Evolutionary conservation across 2,113 vertebrate species (phyloP), one percentile per base, ranked within the genome.

Genomic region (Chionomys nivalis): DNA sequence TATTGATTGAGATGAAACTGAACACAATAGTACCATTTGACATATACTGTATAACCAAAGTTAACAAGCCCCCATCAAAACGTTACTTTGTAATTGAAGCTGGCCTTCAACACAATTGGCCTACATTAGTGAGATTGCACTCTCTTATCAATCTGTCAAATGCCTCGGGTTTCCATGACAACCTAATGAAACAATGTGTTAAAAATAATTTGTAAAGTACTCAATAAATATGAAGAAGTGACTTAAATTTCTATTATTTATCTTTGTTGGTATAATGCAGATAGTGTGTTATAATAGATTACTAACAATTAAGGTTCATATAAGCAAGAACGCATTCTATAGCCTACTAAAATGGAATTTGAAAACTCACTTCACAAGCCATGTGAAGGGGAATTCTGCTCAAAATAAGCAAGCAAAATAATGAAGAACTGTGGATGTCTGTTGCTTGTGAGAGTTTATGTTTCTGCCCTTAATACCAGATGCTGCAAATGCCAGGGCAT

Each of bases 381-480:
- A 66, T 0, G 28, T 3, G n/a, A 82, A 87, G 44, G 66, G 21
- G 26, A 91, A 93, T 94, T 93, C 76, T 85, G 42, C 33, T 83
- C 42, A 87, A 89, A 95, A 87, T 82, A 79, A 92, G 61, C 58
- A 93, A 88, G 49, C 23, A 78, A 47, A 91, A 52, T 16, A 94
- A 86, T 10, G 83, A 76, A 78, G 86, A 81, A 16, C 19, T 52
- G 49, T n/a, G 13, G 36, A 2, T 78, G 21, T 73, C 28, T 81
- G 55, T 81, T 16, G 42, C 12, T 73, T 23, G 19, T 19, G 39
- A 79, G 23, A 63, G 24, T 63, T 88, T 78, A 47, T 61, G 44
- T 82, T 89, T 79, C 13, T 89, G 17, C 28, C 42, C 33, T 95
- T 44, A 70, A 52, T 77, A 42, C 16, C 2, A 31, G 82, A 66